These are phyloP conservation scores for Trichonephila clavata DNA, from an alignment of 1,140 invertebrate genomes.

Conservation along the genomic window DNA sequence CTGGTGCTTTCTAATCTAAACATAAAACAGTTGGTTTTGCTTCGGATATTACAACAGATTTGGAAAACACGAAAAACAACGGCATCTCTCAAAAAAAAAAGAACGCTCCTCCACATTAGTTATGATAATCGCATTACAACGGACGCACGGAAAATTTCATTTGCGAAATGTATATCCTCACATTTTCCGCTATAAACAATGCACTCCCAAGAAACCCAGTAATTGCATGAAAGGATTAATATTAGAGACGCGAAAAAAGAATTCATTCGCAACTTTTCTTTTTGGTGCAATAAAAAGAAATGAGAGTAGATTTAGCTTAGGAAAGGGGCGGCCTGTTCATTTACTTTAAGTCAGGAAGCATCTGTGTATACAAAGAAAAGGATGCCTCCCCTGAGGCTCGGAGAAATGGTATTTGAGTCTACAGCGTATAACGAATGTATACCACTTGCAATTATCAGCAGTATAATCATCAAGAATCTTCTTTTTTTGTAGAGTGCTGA, in stretches of 20 bases:
- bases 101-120: slow-evolving; percentile 34
- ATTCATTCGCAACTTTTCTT: slow-evolving; percentile 10
- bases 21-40: not conserved
- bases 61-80: slow-evolving; percentile 8
- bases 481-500: too few relatives aligned
- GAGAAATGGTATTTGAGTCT: not conserved
- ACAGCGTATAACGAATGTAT: not conserved
- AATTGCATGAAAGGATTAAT: slow-evolving; percentile 64
- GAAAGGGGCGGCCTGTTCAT: slow-evolving; percentile 32
- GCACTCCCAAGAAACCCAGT: slow-evolving; percentile 34
- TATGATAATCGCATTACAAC: slow-evolving; percentile 61
- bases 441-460: not conserved
- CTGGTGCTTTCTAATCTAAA: not conserved
- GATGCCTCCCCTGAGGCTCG: not conserved
- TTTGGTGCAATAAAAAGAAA: slow-evolving; percentile 27
- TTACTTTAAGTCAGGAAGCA: slow-evolving; percentile 57
- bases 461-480: too few relatives aligned
- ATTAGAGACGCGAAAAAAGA: slow-evolving; percentile 16
- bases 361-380: not conserved
- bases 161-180: slow-evolving; percentile 66
- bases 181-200: slow-evolving; percentile 41
- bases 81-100: not conserved
- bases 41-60: slow-evolving; percentile 41
- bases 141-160: slow-evolving; percentile 55
- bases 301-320: slow-evolving; percentile 22